Evolutionary conservation across 2,113 vertebrate species (phyloP), one percentile per base, ranked within the genome.

Genomic region (Microtus oregoni): DNA sequence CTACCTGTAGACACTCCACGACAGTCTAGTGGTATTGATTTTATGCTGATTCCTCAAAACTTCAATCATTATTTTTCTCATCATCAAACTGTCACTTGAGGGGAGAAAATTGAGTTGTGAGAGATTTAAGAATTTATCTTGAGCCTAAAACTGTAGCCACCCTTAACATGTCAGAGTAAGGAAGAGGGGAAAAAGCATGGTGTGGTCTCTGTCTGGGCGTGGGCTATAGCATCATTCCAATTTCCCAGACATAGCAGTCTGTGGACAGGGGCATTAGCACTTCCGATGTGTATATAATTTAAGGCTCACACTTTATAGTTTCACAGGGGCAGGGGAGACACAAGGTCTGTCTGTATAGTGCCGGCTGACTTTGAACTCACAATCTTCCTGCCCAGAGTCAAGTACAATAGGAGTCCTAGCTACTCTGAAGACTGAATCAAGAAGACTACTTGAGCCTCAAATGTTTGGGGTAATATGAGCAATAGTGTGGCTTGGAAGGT

Each of bases 31-130:
- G 65, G 20, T 81, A 97, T 95, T 65, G 93, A 94, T 70, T 28
- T 58, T 89, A 96, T 7, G 4, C 90, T 94, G 90, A 96, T 20
- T 70, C 47, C 41, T 50, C 88, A 82, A 77, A 96, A 87, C 92
- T 86, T 90, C 4, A 0, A 89, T 94, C 86, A 94, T 85, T 96
- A 41, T 35, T 38, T 97, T 96, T 76, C 78, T 47, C 75, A 32
- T 67, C n/a, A 97, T 86, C 38, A 38, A 52, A 86, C 35, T 94
- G 38, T 96, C 79, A 20, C 87, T 90, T 58, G 44, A 52, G 12
- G 83, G 11, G 76, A 0, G 0, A 38, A 89, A 70, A 97, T 12
- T 88, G 91, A 92, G 86, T 94, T 68, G 70, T 85, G 13, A 6
- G 41, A 81, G 52, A 75, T 90, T 95, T 94, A 32, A 76, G 88